These are phyloP conservation scores for Myrmecobius fasciatus DNA, from an alignment of 2,113 vertebrate genomes.

Conservation along the genomic window DNA sequence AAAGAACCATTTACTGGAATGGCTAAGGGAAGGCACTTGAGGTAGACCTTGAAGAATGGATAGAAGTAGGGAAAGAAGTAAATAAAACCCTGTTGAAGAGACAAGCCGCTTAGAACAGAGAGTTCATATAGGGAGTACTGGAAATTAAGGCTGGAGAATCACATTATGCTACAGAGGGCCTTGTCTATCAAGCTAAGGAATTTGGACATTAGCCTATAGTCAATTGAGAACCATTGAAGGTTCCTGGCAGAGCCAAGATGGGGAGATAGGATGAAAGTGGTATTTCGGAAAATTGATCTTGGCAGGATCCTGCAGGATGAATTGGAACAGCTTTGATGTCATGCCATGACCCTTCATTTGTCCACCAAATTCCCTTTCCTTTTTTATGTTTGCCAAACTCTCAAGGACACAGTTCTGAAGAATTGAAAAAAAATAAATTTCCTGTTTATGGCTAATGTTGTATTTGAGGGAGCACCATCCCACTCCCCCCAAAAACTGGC, in stretches of 20 bases:
- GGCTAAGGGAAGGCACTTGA: neutral
- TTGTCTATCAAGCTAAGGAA: neutral
- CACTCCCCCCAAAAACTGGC: neutral
- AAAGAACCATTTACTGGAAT: neutral
- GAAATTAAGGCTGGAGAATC: neutral
- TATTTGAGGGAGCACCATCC: neutral
- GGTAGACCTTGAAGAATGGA: neutral
- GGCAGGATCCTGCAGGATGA: neutral
- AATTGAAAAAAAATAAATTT: neutral
- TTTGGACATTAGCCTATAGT: neutral
- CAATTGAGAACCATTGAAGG: neutral
- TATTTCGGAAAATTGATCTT: neutral
- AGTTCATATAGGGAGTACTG: neutral
- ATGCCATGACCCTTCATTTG: neutral
- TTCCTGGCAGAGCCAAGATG: neutral
- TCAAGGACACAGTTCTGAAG: neutral
- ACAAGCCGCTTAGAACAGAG: neutral
- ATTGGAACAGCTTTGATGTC: neutral
- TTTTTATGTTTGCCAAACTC: neutral
- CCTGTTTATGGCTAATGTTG: neutral
- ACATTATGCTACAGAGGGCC: neutral
- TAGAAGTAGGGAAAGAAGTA: neutral
- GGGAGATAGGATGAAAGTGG: neutral
- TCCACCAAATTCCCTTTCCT: neutral
- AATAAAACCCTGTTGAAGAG: neutral